Evolutionary conservation across 1,140 invertebrate species (phyloP), one percentile per base, ranked within the genome.

Genomic region (Anastrepha obliqua): DNA sequence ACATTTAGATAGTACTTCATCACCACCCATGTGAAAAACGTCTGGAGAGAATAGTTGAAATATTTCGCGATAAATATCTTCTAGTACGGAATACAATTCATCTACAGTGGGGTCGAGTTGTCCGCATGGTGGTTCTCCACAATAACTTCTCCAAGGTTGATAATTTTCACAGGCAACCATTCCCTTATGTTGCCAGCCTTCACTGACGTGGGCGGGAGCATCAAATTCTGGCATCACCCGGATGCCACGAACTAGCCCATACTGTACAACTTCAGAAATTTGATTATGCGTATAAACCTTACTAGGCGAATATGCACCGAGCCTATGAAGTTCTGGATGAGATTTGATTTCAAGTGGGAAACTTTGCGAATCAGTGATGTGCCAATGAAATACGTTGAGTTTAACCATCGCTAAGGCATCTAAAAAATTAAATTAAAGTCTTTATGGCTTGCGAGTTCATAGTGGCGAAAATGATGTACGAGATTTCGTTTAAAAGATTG

Each of bases 11-110:
- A 95, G 96, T 0, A 97, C 97, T 91, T 98, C 97, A 91, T 98
- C 97, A 0, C 97, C 97, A 42, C 97, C 97, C 97, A 98, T 97
- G 90, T 98, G 97, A 92, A 98, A 98, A 0, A 98, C 93, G 90
- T 97, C 97, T 0, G 96, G 95, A 90, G 97, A 65, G 64, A 91
- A 92, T 29, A 94, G 94, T 89, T 94, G 92, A 13, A 95, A 92
- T 95, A 97, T 96, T 81, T 97, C 96, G 0, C 90, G 90, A 89
- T 96, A 97, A 81, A 97, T 95, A 88, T 96, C 95, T 90, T 95
- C 95, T 4, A 98, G 92, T 29, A 96, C 94, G 64, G 97, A 94
- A 89, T 98, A 98, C 67, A 98, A 94, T 59, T 95, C 94, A 2
- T 96, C 95, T 88, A 95, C 96, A 0, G 95, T 96, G 0, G 97